These are phyloP conservation scores for Semotilus atromaculatus DNA, from an alignment of 2,797 vertebrate genomes.

Conservation along the genomic window DNA sequence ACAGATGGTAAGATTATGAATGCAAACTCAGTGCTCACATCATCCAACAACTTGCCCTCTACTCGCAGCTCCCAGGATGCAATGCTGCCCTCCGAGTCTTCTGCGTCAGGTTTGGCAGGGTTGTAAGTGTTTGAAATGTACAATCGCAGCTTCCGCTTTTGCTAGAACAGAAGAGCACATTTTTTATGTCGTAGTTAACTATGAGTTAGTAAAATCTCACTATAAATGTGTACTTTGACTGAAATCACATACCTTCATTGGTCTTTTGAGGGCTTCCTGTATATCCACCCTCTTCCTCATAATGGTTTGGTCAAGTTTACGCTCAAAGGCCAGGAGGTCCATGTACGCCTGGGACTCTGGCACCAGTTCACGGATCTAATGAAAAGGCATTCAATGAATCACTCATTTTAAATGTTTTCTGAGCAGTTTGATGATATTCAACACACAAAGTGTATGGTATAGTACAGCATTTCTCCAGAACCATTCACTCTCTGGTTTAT, in stretches of 20 bases:
- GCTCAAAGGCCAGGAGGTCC: conserved; percentile 97
- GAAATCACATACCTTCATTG: conserved; percentile 89
- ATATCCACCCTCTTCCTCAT: conserved; percentile 99
- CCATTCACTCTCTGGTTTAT: background rate
- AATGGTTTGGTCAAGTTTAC: conserved; percentile 98
- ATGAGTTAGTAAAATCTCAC: background rate
- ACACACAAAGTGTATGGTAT: background rate
- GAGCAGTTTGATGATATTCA: background rate
- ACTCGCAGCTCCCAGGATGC: conserved; percentile 98
- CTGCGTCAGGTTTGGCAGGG: conserved; percentile 92
- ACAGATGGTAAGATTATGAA: conserved; percentile 39
- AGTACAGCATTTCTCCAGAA: background rate
- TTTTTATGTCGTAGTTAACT: background rate
- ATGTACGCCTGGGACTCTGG: conserved; percentile 99
- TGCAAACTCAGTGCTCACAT: conserved; percentile 79
- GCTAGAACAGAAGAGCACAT: conserved; percentile 78
- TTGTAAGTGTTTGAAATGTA: conserved; percentile 99
- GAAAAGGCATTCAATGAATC: conserved; percentile 23
- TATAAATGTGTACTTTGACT: background rate
- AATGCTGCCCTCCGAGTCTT: conserved; percentile 97
- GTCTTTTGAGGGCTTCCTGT: conserved; percentile 97
- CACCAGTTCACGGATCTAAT: conserved; percentile 96
- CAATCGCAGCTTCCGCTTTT: conserved; percentile 97
- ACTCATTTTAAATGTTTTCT: background rate
- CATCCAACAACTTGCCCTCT: conserved; percentile 95